Evolutionary conservation across 2,113 vertebrate genomes (phyloP).

Genomic region (Hippocampus comes): DNA sequence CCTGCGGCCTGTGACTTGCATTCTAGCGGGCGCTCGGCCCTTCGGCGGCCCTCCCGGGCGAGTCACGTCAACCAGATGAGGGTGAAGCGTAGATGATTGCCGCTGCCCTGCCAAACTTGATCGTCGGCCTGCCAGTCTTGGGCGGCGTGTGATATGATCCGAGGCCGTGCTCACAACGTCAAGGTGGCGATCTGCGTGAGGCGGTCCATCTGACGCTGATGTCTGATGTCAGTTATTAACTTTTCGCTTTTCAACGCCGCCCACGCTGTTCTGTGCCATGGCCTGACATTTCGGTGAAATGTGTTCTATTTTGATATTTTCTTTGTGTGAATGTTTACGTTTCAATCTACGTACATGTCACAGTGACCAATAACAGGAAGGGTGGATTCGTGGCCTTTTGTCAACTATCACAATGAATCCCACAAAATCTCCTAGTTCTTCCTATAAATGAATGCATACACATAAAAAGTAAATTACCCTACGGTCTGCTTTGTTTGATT

Average conservation of each 20-base stretch:
- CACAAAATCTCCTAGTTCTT: not conserved
- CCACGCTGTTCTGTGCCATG: constrained; percentile 28
- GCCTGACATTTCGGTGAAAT: constrained; percentile 38
- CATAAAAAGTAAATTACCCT: not conserved
- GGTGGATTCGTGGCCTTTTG: not conserved
- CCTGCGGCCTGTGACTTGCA: constrained; percentile 28
- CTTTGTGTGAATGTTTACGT: constrained; percentile 5
- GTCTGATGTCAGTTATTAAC: constrained; percentile 45
- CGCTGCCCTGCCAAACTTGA: constrained; percentile 53
- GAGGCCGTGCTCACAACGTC: constrained; percentile 34
- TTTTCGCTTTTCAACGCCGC: constrained; percentile 24
- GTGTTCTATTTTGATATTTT: constrained; percentile 26
- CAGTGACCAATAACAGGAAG: not conserved
- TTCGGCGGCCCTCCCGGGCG: constrained; percentile 39
- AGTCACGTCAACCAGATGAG: constrained; percentile 54
- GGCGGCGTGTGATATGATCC: constrained; percentile 47
- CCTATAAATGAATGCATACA: not conserved
- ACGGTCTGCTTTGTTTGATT: no score
- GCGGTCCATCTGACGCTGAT: constrained; percentile 41
- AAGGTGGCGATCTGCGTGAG: not conserved
- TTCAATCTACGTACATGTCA: constrained; percentile 1
- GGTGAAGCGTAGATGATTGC: constrained; percentile 51
- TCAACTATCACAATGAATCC: not conserved
- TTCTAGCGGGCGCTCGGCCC: constrained; percentile 29
- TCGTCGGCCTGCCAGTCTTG: constrained; percentile 44